Evolutionary conservation across 2,888 invertebrate genomes (phyloP), one percentile per base, ranked within the genome.

Genomic region (Eupithecia tripunctaria): DNA sequence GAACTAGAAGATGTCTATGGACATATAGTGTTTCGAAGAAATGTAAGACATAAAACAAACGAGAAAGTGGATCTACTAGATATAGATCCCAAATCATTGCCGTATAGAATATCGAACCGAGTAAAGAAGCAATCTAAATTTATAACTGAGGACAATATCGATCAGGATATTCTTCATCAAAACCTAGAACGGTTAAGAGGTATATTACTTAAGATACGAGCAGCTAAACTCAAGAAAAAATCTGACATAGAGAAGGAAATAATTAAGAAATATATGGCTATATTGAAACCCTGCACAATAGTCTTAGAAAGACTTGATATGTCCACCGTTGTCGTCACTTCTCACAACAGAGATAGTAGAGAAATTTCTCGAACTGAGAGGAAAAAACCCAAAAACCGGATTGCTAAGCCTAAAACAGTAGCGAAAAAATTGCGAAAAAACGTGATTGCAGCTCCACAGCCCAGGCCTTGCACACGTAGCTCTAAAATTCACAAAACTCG

Each of bases 271-370:
- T 21, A 21, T 21, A 10, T 51, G 51, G 51, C 21, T 21, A 21
- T 51, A 10, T 21, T 51, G n/a, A 51, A 51, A 51, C 21, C 51
- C 21, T 51, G 51, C 10, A 10, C n/a, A 21, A 21, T 51, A 21
- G 51, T 51, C 51, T 21, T 51, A 51, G 51, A 51, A 51, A 51
- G n/a, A n/a, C n/a, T 47, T n/a, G 47, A n/a, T n/a, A n/a, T 47
- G 7, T 47, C 51, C 3, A 10, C 51, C 10, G 18, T 7, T 51
- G 47, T 10, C 47, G 7, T 8, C n/a, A 51, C 12, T 51, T 51
- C 51, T 2, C 4, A 21, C 21, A 21, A 47, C 2, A n/a, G n/a
- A 47, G n/a, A n/a, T n/a, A 47, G 10, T 51, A 51, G 21, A 21
- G 2, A 51, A 21, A 12, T 21, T 10, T 51, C 4, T 14, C 12